Conservation (phyloP, 1,140 invertebrate species). For the Lordiphosa clarofinis region DNA sequence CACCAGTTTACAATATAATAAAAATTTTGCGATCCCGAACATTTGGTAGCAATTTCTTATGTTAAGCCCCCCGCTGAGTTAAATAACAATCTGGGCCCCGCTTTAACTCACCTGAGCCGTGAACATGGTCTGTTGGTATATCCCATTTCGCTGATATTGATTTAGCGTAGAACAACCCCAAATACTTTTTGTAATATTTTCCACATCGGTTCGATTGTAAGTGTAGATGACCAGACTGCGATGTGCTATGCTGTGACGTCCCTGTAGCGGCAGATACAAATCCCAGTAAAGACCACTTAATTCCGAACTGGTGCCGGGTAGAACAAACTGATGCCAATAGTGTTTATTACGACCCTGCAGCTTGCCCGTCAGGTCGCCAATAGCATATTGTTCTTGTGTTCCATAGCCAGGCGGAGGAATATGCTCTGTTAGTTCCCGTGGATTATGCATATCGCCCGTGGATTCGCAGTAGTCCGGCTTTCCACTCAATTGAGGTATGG, state of each 20-base stretch:
- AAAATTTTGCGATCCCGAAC: no score
- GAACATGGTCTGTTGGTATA: conserved; percentile 86
- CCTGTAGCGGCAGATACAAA: conserved; percentile 91
- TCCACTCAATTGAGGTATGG: conserved; percentile 81
- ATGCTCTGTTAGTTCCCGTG: conserved; percentile 81
- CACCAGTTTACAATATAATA: no score
- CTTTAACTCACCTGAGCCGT: conserved; percentile 82
- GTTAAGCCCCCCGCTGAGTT: no score
- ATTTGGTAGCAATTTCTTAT: no score
- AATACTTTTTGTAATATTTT: conserved; percentile 81
- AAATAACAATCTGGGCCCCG: no score
- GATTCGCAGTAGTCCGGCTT: conserved; percentile 82
- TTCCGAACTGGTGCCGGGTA: conserved; percentile 85
- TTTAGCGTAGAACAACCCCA: conserved; percentile 86
- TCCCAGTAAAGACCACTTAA: conserved; percentile 89
- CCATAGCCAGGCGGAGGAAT: conserved; percentile 85
- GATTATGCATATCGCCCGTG: conserved; percentile 87
- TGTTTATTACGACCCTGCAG: conserved; percentile 86
- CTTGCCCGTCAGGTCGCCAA: conserved; percentile 95
- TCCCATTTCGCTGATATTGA: conserved; percentile 84
- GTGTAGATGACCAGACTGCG: conserved; percentile 91
- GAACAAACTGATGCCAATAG: conserved; percentile 84
- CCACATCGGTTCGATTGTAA: conserved; percentile 81
- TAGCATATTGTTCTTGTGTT: conserved; percentile 92
- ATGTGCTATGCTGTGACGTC: conserved; percentile 88